Conservation (phyloP, 1,140 invertebrate genomes). For the Oedothorax gibbosus region DNA sequence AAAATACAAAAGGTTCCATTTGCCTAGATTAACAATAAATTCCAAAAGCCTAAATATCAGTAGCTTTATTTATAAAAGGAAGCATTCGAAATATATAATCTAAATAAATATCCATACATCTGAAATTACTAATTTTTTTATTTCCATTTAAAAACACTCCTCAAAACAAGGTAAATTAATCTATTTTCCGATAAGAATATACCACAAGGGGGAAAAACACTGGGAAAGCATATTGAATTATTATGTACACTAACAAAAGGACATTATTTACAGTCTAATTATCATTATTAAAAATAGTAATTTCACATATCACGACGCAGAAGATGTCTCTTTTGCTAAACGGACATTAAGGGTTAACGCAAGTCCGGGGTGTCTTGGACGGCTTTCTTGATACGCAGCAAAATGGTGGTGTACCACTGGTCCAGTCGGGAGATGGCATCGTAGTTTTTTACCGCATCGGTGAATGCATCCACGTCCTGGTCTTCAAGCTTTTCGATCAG, state of each 20-base stretch:
- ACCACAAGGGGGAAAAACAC: neutral
- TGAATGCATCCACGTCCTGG: conserved; percentile 94
- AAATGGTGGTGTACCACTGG: conserved; percentile 97
- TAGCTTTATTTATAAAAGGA: too few relatives aligned
- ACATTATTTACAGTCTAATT: conserved; percentile 4
- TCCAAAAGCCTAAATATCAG: too few relatives aligned
- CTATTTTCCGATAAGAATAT: too few relatives aligned
- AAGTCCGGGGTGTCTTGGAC: conserved; percentile 58
- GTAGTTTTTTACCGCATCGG: conserved; percentile 95
- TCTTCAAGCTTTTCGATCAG: conserved; percentile 93
- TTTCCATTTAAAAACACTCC: too few relatives aligned
- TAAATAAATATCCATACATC: too few relatives aligned
- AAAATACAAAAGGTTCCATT: too few relatives aligned
- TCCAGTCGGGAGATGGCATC: conserved; percentile 97
- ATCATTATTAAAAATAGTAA: conserved; percentile 20
- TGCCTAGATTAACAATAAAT: too few relatives aligned
- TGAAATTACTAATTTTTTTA: too few relatives aligned
- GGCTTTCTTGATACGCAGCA: conserved; percentile 94
- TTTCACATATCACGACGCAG: conserved; percentile 21
- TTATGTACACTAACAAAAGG: conserved; percentile 17
- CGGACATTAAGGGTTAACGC: conserved; percentile 13
- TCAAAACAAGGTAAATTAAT: too few relatives aligned
- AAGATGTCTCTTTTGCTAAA: neutral
- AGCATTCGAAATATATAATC: too few relatives aligned
- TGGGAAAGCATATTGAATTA: neutral